Base-by-base conservation (phyloP, 1,140 invertebrate species). In the Cotesia chilonis region DNA sequence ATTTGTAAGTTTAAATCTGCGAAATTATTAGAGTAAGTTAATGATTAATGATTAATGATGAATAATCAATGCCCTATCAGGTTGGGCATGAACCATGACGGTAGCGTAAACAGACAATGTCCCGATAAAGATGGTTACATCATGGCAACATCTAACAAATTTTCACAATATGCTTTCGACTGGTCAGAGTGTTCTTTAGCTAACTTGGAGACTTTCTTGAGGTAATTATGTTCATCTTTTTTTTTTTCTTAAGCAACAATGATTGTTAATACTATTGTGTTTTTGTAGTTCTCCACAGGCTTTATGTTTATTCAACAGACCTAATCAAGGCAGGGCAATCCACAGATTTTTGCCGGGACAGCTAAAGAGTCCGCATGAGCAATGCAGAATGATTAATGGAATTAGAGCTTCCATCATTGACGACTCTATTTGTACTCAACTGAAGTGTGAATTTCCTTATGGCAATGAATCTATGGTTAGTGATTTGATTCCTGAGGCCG, bases 131-230 rank as follows among this genome's bases (percentile, higher is more conserved):
- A 5, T 2, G 60, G 61, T 38, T 47, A 71, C 35, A 65, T 71
- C 14, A 71, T 71, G 60, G 35, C 60, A 17, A 7, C 61, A 57
- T 36, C 10, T 4, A 41, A 41, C 3, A 28, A 41, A 54, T 36
- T 55, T 4, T 64, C 60, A 3, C 3, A 54, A 7, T 14, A 71
- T 14, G 61, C 60, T 12, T 28, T 47, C 6, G 69, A 71, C 14
- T 71, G 69, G 61, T 71, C 69, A 4, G 6, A n/a, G n/a, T 71
- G 69, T 55, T 41, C 17, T 17, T 71, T 71, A 17, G 6, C n/a
- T 7, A 47, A 28, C 1, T 55, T 71, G 17, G 28, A 71, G 7
- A 64, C 41, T 12, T 71, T 37, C 37, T 37, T 71, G 28, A 65
- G 63, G 69, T 71, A 71, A 63, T 41, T 41, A 41, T 1, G 38